Conservation (phyloP, 2,888 invertebrate species). For the Melipona bicolor region DNA sequence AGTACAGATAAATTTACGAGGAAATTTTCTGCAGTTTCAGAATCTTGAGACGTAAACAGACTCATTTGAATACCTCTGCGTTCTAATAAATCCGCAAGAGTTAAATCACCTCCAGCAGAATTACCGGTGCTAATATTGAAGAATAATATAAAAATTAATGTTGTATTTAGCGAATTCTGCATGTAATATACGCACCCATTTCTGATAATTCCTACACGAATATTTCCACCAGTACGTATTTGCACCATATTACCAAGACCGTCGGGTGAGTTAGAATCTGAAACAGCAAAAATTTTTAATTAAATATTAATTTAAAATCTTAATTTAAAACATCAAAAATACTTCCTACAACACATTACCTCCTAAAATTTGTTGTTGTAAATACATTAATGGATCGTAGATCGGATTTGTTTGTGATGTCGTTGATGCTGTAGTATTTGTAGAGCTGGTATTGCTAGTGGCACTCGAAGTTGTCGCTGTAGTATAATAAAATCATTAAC, state of each 20-base stretch:
- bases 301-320: not conserved
- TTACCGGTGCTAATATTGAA: conserved; percentile 14
- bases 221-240: conserved; percentile 40
- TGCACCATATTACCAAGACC: conserved; percentile 43
- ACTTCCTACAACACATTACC: not conserved
- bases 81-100: conserved; percentile 61
- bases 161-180: not conserved
- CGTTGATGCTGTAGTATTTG: conserved; percentile 56
- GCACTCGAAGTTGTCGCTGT: conserved; percentile 67
- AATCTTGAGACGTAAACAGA: conserved; percentile 34
- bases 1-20: conserved; percentile 66
- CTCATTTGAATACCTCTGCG: conserved; percentile 43
- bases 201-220: conserved; percentile 45
- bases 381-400: conserved; percentile 36
- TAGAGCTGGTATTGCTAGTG: conserved; percentile 55
- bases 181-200: conserved; percentile 49
- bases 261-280: conserved; percentile 42
- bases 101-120: conserved; percentile 22
- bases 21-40: conserved; percentile 62
- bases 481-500: conserved; percentile 10
- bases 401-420: conserved; percentile 40
- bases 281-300: not conserved
- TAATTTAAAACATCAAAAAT: not conserved
- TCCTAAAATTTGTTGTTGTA: conserved; percentile 46
- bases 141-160: not conserved